Percentiles rank a stretch among this genome's conserved stretches.
Conservation (phyloP, 2,797 vertebrate species). For the Dipus sagitta region DNA sequence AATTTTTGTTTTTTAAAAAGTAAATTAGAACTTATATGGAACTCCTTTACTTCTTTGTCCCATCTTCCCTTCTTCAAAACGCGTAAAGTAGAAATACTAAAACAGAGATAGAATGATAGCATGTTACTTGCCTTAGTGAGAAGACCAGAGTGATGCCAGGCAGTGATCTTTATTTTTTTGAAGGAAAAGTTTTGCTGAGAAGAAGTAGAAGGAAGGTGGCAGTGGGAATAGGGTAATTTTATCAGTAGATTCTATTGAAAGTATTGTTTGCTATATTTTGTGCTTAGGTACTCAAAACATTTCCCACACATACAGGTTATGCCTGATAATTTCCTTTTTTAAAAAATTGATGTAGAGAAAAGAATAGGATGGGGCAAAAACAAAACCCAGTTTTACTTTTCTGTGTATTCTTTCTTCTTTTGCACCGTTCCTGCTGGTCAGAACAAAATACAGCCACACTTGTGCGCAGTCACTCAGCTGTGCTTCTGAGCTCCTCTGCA, state of each 20-base stretch:
- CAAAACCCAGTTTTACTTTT: neutral
- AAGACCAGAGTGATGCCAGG: neutral
- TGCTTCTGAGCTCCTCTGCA: neutral
- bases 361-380: neutral
- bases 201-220: neutral
- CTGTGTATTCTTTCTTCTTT: neutral
- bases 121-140: neutral
- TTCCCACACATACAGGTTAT: neutral
- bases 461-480: neutral
- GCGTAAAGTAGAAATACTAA: neutral
- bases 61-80: neutral
- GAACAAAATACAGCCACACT: neutral
- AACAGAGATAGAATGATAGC: neutral
- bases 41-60: neutral
- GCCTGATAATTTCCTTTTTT: neutral
- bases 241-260: neutral
- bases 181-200: neutral
- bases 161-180: neutral
- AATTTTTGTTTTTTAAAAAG: conserved; percentile 5
- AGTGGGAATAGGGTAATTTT: neutral
- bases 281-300: neutral
- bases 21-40: neutral
- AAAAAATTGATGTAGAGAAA: conserved; percentile 2
- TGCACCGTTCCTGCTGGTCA: neutral
- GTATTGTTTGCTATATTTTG: neutral